Evolutionary conservation across 2,888 invertebrate genomes (phyloP).

Genomic region (Polymixis flavicincta): DNA sequence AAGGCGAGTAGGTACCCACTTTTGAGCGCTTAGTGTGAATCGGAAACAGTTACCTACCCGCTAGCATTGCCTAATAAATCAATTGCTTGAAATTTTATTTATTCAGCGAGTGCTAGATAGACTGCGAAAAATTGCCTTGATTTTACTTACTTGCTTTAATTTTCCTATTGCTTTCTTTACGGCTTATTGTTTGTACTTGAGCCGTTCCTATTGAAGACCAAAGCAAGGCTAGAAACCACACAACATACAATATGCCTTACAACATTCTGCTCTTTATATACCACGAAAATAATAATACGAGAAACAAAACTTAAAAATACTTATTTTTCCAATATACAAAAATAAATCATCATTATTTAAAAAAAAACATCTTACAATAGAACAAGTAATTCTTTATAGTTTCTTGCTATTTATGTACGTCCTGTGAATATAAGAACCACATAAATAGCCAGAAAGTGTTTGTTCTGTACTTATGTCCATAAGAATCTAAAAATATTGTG

Average conservation of each 20-base stretch:
- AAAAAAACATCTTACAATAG: neutral
- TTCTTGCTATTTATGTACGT: neutral
- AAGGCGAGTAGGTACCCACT: neutral
- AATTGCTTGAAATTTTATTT: constrained; percentile 21
- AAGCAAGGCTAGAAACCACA: neutral
- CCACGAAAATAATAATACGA: neutral
- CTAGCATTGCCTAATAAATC: neutral
- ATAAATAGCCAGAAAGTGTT: neutral
- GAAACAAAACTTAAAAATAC: constrained; percentile 1
- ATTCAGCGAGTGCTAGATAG: neutral
- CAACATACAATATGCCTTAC: neutral
- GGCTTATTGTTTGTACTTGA: constrained; percentile 6
- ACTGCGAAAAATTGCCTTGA: neutral
- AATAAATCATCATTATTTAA: constrained; percentile 17
- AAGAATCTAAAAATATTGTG: neutral
- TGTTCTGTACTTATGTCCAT: neutral
- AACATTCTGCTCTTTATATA: neutral
- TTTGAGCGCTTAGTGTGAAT: neutral
- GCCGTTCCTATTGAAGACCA: constrained; percentile 7
- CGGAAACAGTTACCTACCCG: neutral
- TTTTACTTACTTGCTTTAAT: constrained; percentile 44
- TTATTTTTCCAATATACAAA: neutral
- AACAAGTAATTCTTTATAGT: neutral
- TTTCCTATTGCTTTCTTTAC: constrained; percentile 22
- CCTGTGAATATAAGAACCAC: neutral